A percentile compares a stretch with the other conserved stretches of the same genome.
Conservation (phyloP, 2,888 invertebrate species). For the Mythimna pallens region DNA sequence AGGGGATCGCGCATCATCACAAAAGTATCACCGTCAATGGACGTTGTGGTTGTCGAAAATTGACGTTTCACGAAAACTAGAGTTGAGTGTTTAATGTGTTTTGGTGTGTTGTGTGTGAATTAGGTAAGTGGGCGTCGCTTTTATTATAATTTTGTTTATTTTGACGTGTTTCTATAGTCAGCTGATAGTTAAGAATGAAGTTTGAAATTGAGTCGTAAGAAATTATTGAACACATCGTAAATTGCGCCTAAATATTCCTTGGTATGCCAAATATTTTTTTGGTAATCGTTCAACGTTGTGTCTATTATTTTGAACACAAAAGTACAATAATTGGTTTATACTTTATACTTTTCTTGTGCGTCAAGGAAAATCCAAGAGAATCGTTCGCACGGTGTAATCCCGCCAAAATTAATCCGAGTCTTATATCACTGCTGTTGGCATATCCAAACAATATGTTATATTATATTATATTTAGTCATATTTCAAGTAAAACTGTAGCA, state of each 20-base stretch:
- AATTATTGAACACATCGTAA: background rate
- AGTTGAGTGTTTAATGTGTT: slow-evolving; percentile 63
- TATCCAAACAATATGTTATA: slow-evolving; percentile 34
- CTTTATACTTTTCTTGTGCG: slow-evolving; percentile 35
- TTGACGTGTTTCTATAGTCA: slow-evolving; percentile 49
- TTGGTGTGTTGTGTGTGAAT: slow-evolving; percentile 65
- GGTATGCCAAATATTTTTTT: background rate
- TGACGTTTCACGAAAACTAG: slow-evolving; percentile 56
- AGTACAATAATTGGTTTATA: slow-evolving; percentile 22
- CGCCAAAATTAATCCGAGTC: slow-evolving; percentile 53
- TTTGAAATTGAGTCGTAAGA: slow-evolving; percentile 27
- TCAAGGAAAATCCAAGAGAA: slow-evolving; percentile 34
- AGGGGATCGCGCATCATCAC: slow-evolving; percentile 53
- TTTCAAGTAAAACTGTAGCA: slow-evolving; percentile 45
- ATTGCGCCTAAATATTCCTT: background rate
- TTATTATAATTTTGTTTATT: slow-evolving; percentile 42
- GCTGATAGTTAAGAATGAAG: slow-evolving; percentile 50
- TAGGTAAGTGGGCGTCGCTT: slow-evolving; percentile 60
- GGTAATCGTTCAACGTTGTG: background rate
- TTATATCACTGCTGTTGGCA: slow-evolving; percentile 49
- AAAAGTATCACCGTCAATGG: slow-evolving; percentile 46
- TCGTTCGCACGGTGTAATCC: slow-evolving; percentile 45
- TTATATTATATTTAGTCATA: slow-evolving; percentile 47
- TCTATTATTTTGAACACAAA: slow-evolving; percentile 7
- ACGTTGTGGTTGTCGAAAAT: slow-evolving; percentile 57